Conservation (phyloP, 2,113 vertebrate genomes). For the Xiphophorus couchianus region DNA sequence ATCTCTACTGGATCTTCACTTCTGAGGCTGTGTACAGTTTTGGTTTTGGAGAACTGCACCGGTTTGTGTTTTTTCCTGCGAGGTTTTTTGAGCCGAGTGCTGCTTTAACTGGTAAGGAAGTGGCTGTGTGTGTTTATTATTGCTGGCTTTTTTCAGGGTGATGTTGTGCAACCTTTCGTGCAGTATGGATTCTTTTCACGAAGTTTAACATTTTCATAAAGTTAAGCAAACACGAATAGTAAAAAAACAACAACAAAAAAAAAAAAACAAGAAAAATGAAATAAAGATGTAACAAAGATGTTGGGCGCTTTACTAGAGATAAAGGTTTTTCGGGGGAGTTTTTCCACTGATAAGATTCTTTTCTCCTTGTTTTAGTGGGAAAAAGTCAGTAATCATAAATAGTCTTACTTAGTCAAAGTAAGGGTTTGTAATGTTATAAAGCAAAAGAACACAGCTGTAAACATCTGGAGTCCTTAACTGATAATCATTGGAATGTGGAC, state of each 20-base stretch:
- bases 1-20: slow-evolving; percentile 49
- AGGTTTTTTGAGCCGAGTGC: slow-evolving; percentile 35
- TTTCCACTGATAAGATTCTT: slow-evolving; percentile 36
- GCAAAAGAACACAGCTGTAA: not conserved
- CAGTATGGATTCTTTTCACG: no score
- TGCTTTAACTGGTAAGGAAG: slow-evolving; percentile 68
- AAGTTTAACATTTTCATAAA: no score
- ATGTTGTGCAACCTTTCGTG: not conserved
- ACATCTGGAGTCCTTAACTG: not conserved
- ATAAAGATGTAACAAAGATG: slow-evolving; percentile 15
- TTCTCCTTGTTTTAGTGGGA: not conserved
- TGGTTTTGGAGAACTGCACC: slow-evolving; percentile 45
- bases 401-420: not conserved
- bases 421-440: slow-evolving; percentile 7
- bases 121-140: slow-evolving; percentile 44
- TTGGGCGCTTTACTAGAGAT: slow-evolving; percentile 45
- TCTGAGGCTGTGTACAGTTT: slow-evolving; percentile 28
- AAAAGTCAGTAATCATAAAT: not conserved
- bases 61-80: not conserved
- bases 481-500: slow-evolving; percentile 6
- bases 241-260: no score
- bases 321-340: slow-evolving; percentile 52
- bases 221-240: no score
- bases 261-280: slow-evolving; percentile 21
- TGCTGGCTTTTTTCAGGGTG: slow-evolving; percentile 51